Evolutionary conservation across 2,888 invertebrate genomes (phyloP).

Genomic region (Siphlonurus alternatus): DNA sequence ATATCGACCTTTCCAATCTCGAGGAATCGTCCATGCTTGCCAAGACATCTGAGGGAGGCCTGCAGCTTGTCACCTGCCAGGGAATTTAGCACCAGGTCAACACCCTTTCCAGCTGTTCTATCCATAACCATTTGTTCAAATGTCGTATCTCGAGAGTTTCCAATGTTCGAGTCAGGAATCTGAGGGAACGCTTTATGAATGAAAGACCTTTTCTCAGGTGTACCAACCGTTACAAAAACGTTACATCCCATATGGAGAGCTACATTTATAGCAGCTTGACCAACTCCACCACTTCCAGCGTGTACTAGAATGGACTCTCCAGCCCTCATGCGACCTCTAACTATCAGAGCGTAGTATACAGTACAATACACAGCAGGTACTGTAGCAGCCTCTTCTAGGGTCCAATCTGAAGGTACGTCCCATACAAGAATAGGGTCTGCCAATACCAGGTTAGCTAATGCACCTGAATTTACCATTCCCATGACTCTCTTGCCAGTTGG

Average conservation of each 20-base stretch:
- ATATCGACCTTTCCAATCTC: slow-evolving; percentile 56
- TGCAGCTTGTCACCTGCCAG: slow-evolving; percentile 79
- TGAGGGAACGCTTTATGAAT: slow-evolving; percentile 39
- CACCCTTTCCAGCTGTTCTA: slow-evolving; percentile 70
- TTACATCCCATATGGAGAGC: slow-evolving; percentile 45
- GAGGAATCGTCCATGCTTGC: slow-evolving; percentile 46
- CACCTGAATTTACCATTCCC: slow-evolving; percentile 27
- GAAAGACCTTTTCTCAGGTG: slow-evolving; percentile 42
- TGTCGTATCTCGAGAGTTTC: slow-evolving; percentile 68
- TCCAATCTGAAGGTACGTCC: slow-evolving; percentile 39
- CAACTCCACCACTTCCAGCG: slow-evolving; percentile 52
- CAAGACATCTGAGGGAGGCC: slow-evolving; percentile 46
- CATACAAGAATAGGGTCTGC: slow-evolving; percentile 32
- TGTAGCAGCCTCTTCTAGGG: slow-evolving; percentile 44
- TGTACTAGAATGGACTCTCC: slow-evolving; percentile 34
- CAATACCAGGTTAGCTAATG: slow-evolving; percentile 34
- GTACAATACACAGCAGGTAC: slow-evolving; percentile 46
- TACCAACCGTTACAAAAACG: slow-evolving; percentile 54
- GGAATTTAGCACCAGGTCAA: slow-evolving; percentile 82
- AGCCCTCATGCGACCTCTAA: slow-evolving; percentile 33
- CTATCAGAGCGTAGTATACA: slow-evolving; percentile 39
- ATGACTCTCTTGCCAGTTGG: slow-evolving; percentile 26
- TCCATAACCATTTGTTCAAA: slow-evolving; percentile 74
- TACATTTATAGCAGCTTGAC: slow-evolving; percentile 59
- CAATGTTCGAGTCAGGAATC: slow-evolving; percentile 49